Base-by-base conservation (phyloP, 1,140 invertebrate genomes). In the Sinella curviseta region DNA sequence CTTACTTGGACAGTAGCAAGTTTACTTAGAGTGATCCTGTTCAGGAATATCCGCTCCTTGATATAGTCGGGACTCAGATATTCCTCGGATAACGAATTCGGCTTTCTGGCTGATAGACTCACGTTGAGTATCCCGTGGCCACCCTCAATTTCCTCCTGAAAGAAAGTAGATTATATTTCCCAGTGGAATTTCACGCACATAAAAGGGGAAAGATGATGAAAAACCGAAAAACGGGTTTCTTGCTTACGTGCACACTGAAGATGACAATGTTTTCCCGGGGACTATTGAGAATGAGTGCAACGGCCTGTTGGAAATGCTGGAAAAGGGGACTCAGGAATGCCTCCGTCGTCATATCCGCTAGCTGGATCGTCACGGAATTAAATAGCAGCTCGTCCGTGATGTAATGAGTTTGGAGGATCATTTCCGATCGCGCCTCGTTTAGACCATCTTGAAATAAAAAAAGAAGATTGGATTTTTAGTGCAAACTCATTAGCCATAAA, bases 381-480 rank as follows among this genome's bases (percentile, higher is more conserved):
- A 93, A 92, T 0, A 99, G 88, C 94, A 99, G 98, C 74, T 97
- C 94, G 85, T 97, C 94, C 0, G 96, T 97, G 28, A 99, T 95
- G 0, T 98, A 87, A 1, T 95, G 89, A 0, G 98, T 96, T 0
- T 92, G 92, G 0, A 99, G 89, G 60, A 94, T 93, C 94, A 97
- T 95, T 30, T 93, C 91, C 0, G 95, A 94, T 86, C 94, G 94
- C 0, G 94, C 93, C 88, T 95, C 94, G 87, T 97, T 97, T 1
- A 95, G 91, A 0, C 95, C 95, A 88, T 97, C 96, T 91, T 4
- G 57, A 65, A 65, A 26, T 4, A 65, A n/a, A 48, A 20, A 20
- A 48, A 20, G 20, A 20, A 70, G 31, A 70, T 70, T 70, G 65
- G 65, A 4, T 70, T 70, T 70, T 70, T 70, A 70, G 14, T 60